A percentile compares a stretch with the other conserved stretches of the same genome.
Evolutionary conservation across 2,113 vertebrate genomes (phyloP).

Genomic region (Chloropsis cyanopogon): DNA sequence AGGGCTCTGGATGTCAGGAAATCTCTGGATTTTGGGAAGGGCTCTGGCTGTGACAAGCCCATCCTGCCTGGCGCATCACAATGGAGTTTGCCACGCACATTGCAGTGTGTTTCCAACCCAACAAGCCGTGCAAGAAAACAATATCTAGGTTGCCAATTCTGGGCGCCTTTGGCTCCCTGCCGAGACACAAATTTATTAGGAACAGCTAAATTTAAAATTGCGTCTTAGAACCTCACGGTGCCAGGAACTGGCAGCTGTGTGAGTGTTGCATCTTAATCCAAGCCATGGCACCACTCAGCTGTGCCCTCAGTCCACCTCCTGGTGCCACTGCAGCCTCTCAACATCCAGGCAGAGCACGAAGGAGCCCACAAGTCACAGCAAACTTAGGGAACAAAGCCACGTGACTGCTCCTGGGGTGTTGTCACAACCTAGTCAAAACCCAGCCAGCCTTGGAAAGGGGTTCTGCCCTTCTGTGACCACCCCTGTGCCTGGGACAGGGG

Average conservation of each 20-base stretch:
- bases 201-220: slow-evolving; percentile 10
- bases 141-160: background rate
- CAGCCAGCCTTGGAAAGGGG: background rate
- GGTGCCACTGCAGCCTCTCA: background rate
- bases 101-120: background rate
- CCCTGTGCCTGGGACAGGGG: background rate
- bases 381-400: rapidly evolving
- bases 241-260: background rate
- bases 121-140: slow-evolving; percentile 4
- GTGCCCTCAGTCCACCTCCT: background rate
- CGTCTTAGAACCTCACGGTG: background rate
- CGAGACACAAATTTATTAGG: background rate
- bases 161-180: background rate
- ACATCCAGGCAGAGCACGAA: background rate
- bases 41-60: background rate
- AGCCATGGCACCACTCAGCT: background rate
- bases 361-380: background rate
- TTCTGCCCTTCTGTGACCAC: background rate
- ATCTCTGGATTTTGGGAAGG: background rate
- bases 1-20: background rate
- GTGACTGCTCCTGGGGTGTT: rapidly evolving
- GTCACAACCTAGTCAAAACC: rapidly evolving
- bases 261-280: background rate
- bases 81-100: background rate
- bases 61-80: background rate